Base-by-base conservation (phyloP, 2,888 invertebrate genomes). In the Hypsopygia costalis region DNA sequence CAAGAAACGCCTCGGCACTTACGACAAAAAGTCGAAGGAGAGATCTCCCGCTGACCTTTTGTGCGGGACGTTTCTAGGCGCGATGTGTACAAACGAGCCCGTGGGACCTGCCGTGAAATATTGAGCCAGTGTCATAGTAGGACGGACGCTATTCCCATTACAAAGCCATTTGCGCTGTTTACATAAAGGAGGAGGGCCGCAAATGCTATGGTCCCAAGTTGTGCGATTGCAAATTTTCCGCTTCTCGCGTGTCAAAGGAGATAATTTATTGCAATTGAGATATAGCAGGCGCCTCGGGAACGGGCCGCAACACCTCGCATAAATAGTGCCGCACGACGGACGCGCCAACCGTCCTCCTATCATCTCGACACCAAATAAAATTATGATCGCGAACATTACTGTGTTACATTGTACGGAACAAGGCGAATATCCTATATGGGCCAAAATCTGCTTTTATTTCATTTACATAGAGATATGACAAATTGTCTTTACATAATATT, bases 211-310 rank as follows among this genome's bases (percentile, higher is more conserved):
- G 58, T 63, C 58, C 56, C 57, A 60, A 62, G 69, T 69, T 69
- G 65, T 63, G 68, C 70, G 64, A 80, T 82, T 77, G 82, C 78
- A 79, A 81, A 82, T 83, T 80, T 81, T 81, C 78, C 74, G 73
- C 76, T 77, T 72, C 79, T 75, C 73, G 74, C 73, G 69, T 74
- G 81, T 81, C 82, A 81, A 81, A 81, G 72, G 70, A 73, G 64
- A 75, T 79, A 75, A 83, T 81, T 81, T 82, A 83, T 82, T 75
- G 75, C 79, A 74, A 83, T 79, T 76, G 79, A 81, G 81, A 83
- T 81, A 77, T 69, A 73, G 71, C 68, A 70, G 67, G 69, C 74
- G 73, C 71, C 69, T 69, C 67, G 70, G 66, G 71, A 75, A 71
- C 62, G 64, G 51, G 62, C 61, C 57, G 59, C 64, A 70, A 76